Evolutionary conservation across 2,888 invertebrate species (phyloP).

Genomic region (Thecophora atra): DNA sequence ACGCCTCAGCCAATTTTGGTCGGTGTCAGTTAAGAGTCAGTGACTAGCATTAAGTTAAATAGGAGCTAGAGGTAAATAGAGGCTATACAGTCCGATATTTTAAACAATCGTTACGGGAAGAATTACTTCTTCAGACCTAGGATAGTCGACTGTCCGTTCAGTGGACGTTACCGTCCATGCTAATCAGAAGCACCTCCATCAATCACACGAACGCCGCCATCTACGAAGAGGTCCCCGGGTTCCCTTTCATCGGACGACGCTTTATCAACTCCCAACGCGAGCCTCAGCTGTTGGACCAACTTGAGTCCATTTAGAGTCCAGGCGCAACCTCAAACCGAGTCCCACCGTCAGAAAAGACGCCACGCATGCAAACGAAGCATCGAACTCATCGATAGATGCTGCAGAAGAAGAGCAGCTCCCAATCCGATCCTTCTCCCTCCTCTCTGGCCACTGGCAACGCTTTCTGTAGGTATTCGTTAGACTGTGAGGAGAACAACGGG

Average conservation of each 20-base stretch:
- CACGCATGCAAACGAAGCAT: conserved; percentile 11
- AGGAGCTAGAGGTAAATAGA: no score
- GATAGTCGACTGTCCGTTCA: no score
- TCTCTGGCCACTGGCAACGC: conserved; percentile 1
- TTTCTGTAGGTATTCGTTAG: not conserved
- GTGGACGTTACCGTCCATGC: no score
- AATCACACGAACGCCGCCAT: not conserved
- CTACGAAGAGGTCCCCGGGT: not conserved
- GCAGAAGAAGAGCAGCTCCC: conserved; percentile 13
- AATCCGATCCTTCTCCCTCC: not conserved
- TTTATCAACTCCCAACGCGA: not conserved
- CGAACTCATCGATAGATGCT: conserved; percentile 14
- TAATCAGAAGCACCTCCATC: no score
- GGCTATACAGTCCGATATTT: no score
- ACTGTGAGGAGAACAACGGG: not conserved
- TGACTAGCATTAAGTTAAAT: no score
- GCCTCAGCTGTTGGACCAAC: not conserved
- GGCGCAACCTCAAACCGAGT: not conserved
- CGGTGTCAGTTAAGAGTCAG: no score
- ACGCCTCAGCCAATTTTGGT: no score
- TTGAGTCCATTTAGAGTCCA: not conserved
- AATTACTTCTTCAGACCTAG: no score
- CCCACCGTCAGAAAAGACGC: not conserved
- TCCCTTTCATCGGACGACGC: no score
- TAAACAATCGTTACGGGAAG: no score